Percentiles rank a stretch among this genome's conserved stretches.
These are phyloP conservation scores for Phymatocera aterrima DNA, from an alignment of 2,888 invertebrate species.

Conservation along the genomic window DNA sequence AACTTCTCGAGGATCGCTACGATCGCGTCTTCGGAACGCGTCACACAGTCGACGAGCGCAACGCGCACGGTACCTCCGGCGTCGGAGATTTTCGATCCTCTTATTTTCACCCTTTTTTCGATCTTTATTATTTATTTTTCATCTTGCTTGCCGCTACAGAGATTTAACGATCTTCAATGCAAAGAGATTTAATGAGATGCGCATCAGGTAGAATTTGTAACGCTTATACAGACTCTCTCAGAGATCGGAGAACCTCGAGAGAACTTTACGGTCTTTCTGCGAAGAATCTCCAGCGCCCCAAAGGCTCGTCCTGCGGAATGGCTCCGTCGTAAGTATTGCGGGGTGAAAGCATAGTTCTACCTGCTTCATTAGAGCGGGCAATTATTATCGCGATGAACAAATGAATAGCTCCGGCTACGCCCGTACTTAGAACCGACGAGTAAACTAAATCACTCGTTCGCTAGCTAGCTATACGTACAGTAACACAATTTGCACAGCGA, in stretches of 20 bases:
- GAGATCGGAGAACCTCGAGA: too few species aligned
- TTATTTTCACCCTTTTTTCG: too few species aligned
- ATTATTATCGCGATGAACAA: constrained; percentile 20
- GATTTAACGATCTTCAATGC: constrained; percentile 40
- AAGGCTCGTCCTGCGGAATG: neutral
- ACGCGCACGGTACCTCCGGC: constrained; percentile 31
- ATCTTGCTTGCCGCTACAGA: too few species aligned
- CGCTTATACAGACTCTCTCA: too few species aligned
- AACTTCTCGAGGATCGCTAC: too few species aligned
- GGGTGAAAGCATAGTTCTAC: constrained; percentile 4
- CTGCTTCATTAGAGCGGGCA: constrained; percentile 6
- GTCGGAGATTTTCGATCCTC: too few species aligned
- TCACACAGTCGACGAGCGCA: too few species aligned
- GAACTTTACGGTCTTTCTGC: neutral
- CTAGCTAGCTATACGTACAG: neutral
- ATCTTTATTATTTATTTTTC: neutral
- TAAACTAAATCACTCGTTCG: neutral
- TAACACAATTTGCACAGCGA: neutral
- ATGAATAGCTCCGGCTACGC: constrained; percentile 7
- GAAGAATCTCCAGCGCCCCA: too few species aligned
- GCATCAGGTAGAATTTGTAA: constrained; percentile 27
- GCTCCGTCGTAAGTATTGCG: too few species aligned
- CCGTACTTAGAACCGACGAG: neutral
- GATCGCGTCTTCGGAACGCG: too few species aligned
- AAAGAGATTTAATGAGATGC: constrained; percentile 41